Conservation (phyloP, 2,113 vertebrate genomes). For the Himantopus leucocephalus region DNA sequence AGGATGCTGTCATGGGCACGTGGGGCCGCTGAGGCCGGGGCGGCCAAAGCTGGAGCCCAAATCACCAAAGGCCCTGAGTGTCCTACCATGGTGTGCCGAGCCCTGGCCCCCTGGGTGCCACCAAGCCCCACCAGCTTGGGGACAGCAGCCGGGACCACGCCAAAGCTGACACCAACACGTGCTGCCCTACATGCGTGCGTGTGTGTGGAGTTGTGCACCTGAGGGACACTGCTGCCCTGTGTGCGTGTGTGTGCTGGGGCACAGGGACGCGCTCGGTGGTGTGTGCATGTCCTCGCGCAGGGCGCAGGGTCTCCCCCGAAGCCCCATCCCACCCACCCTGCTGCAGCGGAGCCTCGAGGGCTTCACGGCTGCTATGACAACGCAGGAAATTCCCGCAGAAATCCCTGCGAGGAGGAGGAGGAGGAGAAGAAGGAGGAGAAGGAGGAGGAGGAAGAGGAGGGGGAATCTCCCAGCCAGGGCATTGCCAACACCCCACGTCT, state of each 20-base stretch:
- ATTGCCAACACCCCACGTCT: rapidly evolving
- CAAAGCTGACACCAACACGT: background rate
- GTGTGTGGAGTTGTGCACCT: rapidly evolving
- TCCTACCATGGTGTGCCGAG: rapidly evolving
- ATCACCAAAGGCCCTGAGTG: background rate
- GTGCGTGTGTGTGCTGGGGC: background rate
- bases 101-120: background rate
- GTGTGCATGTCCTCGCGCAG: background rate
- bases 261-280: background rate
- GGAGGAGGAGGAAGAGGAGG: background rate
- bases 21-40: rapidly evolving
- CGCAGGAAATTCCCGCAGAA: slow-evolving; percentile 34
- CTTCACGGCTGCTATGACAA: slow-evolving; percentile 35
- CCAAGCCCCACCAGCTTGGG: rapidly evolving
- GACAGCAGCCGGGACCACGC: rapidly evolving
- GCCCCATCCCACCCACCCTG: background rate
- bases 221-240: background rate
- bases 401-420: background rate
- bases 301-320: background rate
- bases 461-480: background rate
- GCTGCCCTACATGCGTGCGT: rapidly evolving
- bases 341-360: background rate
- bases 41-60: background rate
- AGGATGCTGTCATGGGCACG: rapidly evolving
- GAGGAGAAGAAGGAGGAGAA: background rate